A percentile compares a stretch with the other conserved stretches of the same genome.
Conservation (phyloP, 2,888 invertebrate genomes). For the Diarsia brunnea region DNA sequence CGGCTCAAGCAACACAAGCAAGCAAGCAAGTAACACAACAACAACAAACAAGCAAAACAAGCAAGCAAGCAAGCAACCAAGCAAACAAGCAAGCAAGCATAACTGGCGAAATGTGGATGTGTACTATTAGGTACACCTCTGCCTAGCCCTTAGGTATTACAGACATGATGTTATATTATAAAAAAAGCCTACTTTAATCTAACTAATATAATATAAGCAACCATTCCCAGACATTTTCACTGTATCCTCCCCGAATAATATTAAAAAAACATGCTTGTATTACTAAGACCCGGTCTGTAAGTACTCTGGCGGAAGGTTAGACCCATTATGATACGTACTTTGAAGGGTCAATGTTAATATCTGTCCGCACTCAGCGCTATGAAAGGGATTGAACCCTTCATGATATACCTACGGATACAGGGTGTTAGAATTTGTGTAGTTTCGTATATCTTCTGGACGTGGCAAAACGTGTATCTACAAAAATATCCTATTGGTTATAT, state of each 20-base stretch:
- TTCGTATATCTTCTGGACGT: not conserved
- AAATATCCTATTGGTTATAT: not conserved
- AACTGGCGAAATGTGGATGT: no score
- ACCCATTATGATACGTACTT: conserved; percentile 47
- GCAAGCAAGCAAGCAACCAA: no score
- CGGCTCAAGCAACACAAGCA: no score
- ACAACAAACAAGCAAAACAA: no score
- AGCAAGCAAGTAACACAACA: no score
- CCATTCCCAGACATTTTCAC: not conserved
- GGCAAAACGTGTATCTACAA: not conserved
- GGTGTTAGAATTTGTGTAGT: conserved; percentile 2
- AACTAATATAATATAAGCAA: not conserved
- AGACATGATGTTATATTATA: no score
- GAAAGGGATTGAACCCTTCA: conserved; percentile 51
- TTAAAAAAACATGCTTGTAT: conserved; percentile 31
- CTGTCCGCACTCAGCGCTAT: conserved; percentile 52
- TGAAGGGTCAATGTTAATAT: conserved; percentile 55
- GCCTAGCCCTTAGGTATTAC: no score
- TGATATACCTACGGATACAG: conserved; percentile 30
- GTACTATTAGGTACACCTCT: no score
- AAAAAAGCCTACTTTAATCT: not conserved
- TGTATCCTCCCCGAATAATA: not conserved
- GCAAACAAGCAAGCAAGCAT: no score
- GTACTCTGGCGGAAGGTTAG: conserved; percentile 28
- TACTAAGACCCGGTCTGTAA: conserved; percentile 1